phyloP scores from a whole-genome alignment of 2,888 invertebrate species.

The Ichneumoninae sp. region DNA sequence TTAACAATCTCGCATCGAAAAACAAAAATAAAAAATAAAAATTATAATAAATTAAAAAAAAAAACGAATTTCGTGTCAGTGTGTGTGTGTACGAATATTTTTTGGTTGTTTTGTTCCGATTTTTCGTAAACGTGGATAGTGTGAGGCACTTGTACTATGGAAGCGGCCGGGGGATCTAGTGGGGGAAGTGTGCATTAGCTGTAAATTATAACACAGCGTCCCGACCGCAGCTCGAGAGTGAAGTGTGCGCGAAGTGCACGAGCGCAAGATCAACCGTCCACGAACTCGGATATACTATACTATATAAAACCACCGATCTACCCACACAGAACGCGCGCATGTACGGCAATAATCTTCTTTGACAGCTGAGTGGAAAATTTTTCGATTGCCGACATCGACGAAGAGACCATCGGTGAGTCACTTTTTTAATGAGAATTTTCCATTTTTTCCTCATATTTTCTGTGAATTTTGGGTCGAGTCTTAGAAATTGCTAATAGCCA shows the following conservation, averaged over 20 bases:
- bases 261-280: constrained; percentile 63
- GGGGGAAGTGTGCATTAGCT: constrained; percentile 34
- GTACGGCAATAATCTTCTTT: constrained; percentile 46
- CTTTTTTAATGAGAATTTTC: neutral
- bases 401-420: constrained; percentile 48
- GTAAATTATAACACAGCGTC: neutral
- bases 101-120: constrained; percentile 1
- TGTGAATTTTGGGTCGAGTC: neutral
- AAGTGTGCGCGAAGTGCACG: constrained; percentile 62
- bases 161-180: constrained; percentile 20
- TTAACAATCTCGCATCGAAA: neutral
- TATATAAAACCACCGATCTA: neutral
- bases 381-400: constrained; percentile 47
- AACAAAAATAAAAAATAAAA: constrained; percentile 10
- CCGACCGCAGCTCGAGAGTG: constrained; percentile 47
- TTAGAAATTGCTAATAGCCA: neutral
- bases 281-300: constrained; percentile 62
- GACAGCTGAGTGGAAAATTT: constrained; percentile 64
- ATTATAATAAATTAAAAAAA: constrained; percentile 2
- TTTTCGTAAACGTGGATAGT: neutral
- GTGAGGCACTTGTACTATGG: constrained; percentile 55
- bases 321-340: neutral
- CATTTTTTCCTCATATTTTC: neutral
- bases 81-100: constrained; percentile 50
- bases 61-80: constrained; percentile 36